Evolutionary conservation across 2,113 vertebrate species (phyloP).

Genomic region (Thalassoma bifasciatum): DNA sequence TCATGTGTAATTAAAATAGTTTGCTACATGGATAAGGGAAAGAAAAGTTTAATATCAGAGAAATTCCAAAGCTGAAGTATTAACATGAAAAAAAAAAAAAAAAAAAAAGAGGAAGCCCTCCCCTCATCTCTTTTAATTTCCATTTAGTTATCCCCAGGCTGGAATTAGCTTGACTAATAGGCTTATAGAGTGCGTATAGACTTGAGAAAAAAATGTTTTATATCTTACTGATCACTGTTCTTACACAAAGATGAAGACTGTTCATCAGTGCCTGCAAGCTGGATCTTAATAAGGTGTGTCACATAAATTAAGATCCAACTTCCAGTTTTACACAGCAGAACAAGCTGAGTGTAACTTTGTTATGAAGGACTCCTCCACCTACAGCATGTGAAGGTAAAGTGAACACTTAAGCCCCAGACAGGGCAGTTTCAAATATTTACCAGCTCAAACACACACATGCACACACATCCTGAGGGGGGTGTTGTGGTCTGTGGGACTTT

Average conservation of each 20-base stretch:
- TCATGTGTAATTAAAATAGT: no score
- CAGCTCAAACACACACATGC: slow-evolving; percentile 4
- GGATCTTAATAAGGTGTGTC: slow-evolving; percentile 6
- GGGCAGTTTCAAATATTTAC: slow-evolving; percentile 58
- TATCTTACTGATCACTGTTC: background rate
- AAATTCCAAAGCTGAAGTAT: background rate
- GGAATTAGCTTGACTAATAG: slow-evolving; percentile 3
- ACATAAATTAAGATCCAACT: background rate
- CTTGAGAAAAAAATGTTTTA: background rate
- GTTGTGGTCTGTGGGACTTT: slow-evolving; percentile 38
- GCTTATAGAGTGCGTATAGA: background rate
- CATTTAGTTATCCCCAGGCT: background rate
- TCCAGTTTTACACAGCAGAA: background rate
- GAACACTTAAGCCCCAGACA: slow-evolving; percentile 36
- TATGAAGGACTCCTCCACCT: slow-evolving; percentile 6
- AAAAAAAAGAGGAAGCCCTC: no score
- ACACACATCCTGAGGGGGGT: slow-evolving; percentile 14
- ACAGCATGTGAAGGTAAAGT: slow-evolving; percentile 44
- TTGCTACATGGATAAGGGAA: no score
- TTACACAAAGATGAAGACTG: background rate
- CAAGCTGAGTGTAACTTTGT: slow-evolving; percentile 8
- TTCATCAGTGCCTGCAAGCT: background rate
- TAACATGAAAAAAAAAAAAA: background rate
- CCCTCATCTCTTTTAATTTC: background rate
- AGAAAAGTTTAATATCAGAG: background rate